Conservation (phyloP, 2,888 invertebrate species). For the Herminia tarsipennalis region DNA sequence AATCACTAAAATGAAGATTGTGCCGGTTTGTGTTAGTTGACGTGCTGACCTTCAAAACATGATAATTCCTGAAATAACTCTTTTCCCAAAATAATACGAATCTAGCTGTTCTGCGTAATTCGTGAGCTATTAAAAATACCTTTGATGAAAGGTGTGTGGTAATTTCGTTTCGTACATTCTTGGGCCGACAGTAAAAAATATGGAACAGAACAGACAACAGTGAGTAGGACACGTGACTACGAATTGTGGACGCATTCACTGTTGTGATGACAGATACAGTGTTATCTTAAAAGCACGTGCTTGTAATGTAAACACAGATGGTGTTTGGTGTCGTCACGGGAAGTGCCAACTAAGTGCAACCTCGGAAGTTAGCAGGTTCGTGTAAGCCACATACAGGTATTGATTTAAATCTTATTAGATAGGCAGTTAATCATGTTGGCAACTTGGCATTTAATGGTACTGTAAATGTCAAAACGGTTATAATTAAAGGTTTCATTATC, state of each 20-base stretch:
- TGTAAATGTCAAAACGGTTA: too few species aligned
- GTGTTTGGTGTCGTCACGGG: conserved; percentile 56
- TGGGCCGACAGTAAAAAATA: background rate
- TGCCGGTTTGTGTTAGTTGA: background rate
- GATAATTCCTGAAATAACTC: background rate
- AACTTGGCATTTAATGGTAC: too few species aligned
- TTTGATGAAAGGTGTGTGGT: background rate
- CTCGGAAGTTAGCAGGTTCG: conserved; percentile 6
- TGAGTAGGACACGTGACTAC: conserved; percentile 18
- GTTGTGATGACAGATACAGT: conserved; percentile 37
- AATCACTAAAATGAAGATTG: background rate
- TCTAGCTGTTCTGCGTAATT: background rate
- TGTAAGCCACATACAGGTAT: too few species aligned
- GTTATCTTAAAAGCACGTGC: conserved; percentile 69
- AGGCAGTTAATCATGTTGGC: too few species aligned
- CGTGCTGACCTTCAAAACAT: background rate
- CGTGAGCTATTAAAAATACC: background rate
- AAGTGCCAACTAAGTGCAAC: conserved; percentile 42
- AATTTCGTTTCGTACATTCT: too few species aligned
- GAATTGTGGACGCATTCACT: conserved; percentile 23
- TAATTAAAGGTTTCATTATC: too few species aligned
- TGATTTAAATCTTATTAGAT: too few species aligned
- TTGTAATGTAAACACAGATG: conserved; percentile 58
- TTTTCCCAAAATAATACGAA: background rate
- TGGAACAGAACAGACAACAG: conserved; percentile 2